Base-by-base conservation (phyloP, 53 echinoderm and acorn worm genomes). In the Glandiceps talaboti region DNA sequence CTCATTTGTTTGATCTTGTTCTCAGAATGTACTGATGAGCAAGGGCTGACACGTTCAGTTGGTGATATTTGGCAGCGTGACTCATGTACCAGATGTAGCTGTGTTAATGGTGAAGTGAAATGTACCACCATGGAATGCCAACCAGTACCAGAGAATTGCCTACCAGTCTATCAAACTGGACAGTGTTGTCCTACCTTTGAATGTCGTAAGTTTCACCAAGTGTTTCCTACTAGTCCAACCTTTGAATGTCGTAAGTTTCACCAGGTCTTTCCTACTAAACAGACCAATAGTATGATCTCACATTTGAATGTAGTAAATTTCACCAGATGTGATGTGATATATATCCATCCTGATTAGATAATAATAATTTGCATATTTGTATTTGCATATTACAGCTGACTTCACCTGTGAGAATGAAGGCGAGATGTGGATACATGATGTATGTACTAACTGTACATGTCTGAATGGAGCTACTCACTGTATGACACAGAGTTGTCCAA, bases 361-460 rank as follows among this genome's bases (percentile, higher is more conserved):
- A n/a, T n/a, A n/a, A n/a, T n/a, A n/a, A n/a, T n/a, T n/a, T n/a
- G n/a, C n/a, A n/a, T n/a, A n/a, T n/a, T n/a, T n/a, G n/a, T n/a
- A n/a, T n/a, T n/a, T n/a, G n/a, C n/a, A n/a, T 30, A 30, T 25
- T 29, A 1, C 30, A 30, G 25, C 30, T 29, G 29, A 29, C 25
- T 1, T 1, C 28, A 77, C 29, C 30, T 27, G 29, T 28, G 29
- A n/a, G 1, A 75, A 10, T 10, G 27, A 75, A 6, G 29, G 29
- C 27, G 12, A 28, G 26, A 28, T 82, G 1, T 86, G 87, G 87
- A 33, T 79, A 0, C 14, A 78, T 20, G 80, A 86, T 33, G 76
- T 33, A 26, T 86, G 87, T 79, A 86, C 87, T 6, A 82, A 82
- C 30, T 86, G 87, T 14, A 33, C 82, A 75, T 86, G 87, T 26